Evolutionary conservation across 1,140 invertebrate genomes (phyloP).

Genomic region (Bilobella aurantiaca): DNA sequence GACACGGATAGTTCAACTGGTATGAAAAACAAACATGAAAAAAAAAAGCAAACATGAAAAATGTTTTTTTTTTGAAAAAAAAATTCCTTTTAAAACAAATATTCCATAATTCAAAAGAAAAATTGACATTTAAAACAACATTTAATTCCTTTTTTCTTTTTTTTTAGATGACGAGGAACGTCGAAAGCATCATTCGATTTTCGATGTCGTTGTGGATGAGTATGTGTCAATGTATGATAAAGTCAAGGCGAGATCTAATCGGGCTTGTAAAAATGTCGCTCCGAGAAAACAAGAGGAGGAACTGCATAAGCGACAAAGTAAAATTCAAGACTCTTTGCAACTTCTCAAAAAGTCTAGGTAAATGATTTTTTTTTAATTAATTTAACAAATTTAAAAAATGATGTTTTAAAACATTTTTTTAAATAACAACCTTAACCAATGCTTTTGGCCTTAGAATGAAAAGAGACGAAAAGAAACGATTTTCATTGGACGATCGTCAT

Average conservation of each 20-base stretch:
- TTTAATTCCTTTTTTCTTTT: conserved; percentile 32
- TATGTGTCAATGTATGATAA: conserved; percentile 98
- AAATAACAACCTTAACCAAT: not conserved
- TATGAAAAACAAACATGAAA: not conserved
- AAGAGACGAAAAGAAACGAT: conserved; percentile 72
- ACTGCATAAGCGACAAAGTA: conserved; percentile 74
- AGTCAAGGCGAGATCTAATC: conserved; percentile 80
- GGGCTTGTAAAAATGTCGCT: conserved; percentile 40
- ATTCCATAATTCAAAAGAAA: no score
- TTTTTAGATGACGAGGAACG: conserved; percentile 57
- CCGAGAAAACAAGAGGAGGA: conserved; percentile 76
- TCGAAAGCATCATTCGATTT: conserved; percentile 73
- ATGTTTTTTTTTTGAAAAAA: no score
- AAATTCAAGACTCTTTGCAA: conserved; percentile 77
- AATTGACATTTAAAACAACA: not conserved
- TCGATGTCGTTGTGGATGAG: conserved; percentile 78
- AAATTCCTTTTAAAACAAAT: no score
- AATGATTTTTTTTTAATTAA: not conserved
- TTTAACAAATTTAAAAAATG: no score
- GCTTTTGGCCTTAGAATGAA: conserved; percentile 50
- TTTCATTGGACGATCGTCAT: conserved; percentile 65
- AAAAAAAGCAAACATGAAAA: no score
- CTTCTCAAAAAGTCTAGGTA: conserved; percentile 65
- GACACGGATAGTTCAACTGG: conserved; percentile 24
- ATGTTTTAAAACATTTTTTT: not conserved